These are phyloP conservation scores for Druceiella hillmani DNA, from an alignment of 2,888 invertebrate species.

Conservation along the genomic window DNA sequence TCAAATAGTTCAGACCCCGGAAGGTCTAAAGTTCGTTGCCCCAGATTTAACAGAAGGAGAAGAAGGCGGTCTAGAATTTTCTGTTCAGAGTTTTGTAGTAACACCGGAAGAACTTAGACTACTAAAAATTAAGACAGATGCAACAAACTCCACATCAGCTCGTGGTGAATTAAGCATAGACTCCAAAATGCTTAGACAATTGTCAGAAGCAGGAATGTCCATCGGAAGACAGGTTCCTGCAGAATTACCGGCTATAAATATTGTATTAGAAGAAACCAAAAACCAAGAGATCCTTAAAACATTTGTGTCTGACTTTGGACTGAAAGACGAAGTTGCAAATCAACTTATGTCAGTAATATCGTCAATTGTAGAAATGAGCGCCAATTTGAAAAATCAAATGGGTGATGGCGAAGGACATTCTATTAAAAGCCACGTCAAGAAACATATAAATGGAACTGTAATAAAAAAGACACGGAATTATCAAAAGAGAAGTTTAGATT, in stretches of 20 bases:
- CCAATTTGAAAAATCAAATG: slow-evolving; percentile 42
- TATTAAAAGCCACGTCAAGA: slow-evolving; percentile 25
- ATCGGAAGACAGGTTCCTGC: slow-evolving; percentile 59
- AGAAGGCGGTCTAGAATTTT: slow-evolving; percentile 62
- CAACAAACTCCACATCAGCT: slow-evolving; percentile 46
- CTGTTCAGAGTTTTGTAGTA: slow-evolving; percentile 62
- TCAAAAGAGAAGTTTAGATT: slow-evolving; percentile 5
- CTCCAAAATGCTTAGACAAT: slow-evolving; percentile 57
- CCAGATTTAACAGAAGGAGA: slow-evolving; percentile 62
- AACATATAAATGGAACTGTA: slow-evolving; percentile 32
- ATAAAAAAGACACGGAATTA: slow-evolving; percentile 11
- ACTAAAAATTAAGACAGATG: slow-evolving; percentile 47
- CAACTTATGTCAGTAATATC: slow-evolving; percentile 47
- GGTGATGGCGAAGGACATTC: slow-evolving; percentile 31
- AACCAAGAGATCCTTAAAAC: slow-evolving; percentile 47
- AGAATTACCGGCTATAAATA: slow-evolving; percentile 57
- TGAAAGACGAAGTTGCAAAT: slow-evolving; percentile 50
- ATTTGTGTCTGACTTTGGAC: slow-evolving; percentile 44
- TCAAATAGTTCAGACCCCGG: slow-evolving; percentile 68
- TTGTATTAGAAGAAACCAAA: slow-evolving; percentile 47
- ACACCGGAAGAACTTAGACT: slow-evolving; percentile 48
- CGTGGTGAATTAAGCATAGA: slow-evolving; percentile 60
- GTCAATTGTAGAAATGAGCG: slow-evolving; percentile 50
- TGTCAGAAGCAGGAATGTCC: slow-evolving; percentile 64
- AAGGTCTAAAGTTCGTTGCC: slow-evolving; percentile 64